Percentiles rank a stretch among this genome's conserved stretches.
phyloP scores from a whole-genome alignment of 2,113 vertebrate species.

The Glaucidium brasilianum region DNA sequence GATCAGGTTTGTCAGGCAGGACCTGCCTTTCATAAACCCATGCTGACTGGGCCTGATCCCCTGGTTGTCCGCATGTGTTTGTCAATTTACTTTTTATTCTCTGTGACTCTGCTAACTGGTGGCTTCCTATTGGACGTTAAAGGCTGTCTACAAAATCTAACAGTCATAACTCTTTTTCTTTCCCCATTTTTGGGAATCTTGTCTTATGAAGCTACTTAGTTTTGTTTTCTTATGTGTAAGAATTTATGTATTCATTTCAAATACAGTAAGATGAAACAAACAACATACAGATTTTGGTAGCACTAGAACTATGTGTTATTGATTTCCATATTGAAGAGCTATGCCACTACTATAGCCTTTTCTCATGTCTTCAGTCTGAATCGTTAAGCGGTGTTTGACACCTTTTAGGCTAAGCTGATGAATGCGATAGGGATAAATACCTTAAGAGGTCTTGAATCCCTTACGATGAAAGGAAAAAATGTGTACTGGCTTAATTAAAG shows the following conservation, averaged over 20 bases:
- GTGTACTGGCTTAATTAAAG: background rate
- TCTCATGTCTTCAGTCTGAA: background rate
- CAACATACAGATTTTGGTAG: background rate
- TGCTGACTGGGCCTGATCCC: too few relatives aligned
- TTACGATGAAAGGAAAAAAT: background rate
- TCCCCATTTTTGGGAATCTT: background rate
- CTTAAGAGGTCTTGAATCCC: background rate
- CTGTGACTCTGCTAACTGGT: background rate
- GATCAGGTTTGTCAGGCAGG: too few relatives aligned
- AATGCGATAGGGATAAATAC: background rate
- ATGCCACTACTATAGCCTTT: background rate
- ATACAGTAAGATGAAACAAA: background rate
- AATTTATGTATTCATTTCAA: background rate
- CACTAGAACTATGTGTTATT: background rate
- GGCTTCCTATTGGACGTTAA: background rate
- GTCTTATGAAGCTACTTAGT: background rate
- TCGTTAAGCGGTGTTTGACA: background rate
- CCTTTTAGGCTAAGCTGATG: background rate
- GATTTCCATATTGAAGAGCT: background rate
- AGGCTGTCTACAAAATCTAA: background rate
- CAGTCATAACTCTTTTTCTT: background rate
- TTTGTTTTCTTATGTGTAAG: background rate
- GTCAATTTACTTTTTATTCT: background rate
- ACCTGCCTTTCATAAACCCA: too few relatives aligned
- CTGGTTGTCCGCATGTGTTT: too few relatives aligned